Base-by-base conservation (phyloP, 2,888 invertebrate species). In the Lasioglossum vierecki region DNA sequence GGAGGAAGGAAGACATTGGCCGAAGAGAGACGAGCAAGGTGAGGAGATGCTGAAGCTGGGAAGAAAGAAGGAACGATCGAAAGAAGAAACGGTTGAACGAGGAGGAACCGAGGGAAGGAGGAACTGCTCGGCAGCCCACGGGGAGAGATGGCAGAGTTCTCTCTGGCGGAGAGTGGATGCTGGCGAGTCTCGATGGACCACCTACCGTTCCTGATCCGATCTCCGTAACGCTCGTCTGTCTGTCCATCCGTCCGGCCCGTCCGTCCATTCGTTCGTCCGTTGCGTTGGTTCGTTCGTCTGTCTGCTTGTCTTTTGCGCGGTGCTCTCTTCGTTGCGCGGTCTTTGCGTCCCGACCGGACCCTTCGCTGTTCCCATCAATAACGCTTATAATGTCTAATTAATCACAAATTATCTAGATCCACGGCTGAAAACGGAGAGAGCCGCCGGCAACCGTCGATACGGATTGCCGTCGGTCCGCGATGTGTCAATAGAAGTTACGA, bases 201-300 rank as follows among this genome's bases (percentile, higher is more conserved):
- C 95, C 95, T 95, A 95, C 94, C 93, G 94, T 94, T 93, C 91
- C 92, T 93, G 94, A 94, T 94, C 94, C 89, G 93, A 94, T 94
- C 94, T 94, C 87, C 89, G 93, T 92, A 94, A 93, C 93, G 93
- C 91, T 92, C 86, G 88, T 90, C 85, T 79, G 86, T 89, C 86
- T 87, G 89, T 89, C 85, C 85, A 76, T 88, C 85, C 85, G 86
- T 89, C 88, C 91, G 88, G 60, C 92, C 86, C 88, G 80, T 90
- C 79, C 90, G 87, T 88, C 79, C 84, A 76, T 79, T 86, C 85
- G 83, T 88, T 82, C 84, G 80, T 90, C 77, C 90, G 88, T 88
- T 60, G 60, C 84, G 76, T 78, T 86, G 84, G 83, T 87, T 83
- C 84, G 80, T 90, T 79, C 90, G 87, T 88, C 75, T 83, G 79